Percentiles rank a stretch among this genome's conserved stretches.
Conservation (phyloP, 2,888 invertebrate genomes). For the Mellilla xanthometata region DNA sequence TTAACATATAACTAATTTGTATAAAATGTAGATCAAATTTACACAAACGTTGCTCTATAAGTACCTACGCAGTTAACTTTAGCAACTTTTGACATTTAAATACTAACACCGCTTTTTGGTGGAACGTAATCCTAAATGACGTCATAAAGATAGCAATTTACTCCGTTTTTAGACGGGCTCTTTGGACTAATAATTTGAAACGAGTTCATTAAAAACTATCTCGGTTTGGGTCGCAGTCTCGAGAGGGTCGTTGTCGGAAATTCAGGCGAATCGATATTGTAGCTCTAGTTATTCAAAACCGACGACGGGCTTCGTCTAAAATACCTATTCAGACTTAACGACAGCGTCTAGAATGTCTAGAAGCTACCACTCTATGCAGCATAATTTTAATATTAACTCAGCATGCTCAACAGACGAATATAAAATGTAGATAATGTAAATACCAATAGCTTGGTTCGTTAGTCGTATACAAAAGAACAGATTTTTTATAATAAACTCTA, state of each 20-base stretch:
- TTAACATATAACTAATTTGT: too few relatives aligned
- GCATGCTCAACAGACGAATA: conserved; percentile 3
- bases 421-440: background rate
- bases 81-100: background rate
- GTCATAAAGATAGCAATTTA: conserved; percentile 7
- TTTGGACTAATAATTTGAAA: conserved; percentile 14
- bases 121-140: background rate
- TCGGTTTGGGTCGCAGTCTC: conserved; percentile 25
- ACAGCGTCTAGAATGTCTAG: background rate
- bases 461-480: too few relatives aligned
- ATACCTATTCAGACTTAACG: conserved; percentile 6
- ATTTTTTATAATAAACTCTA: too few relatives aligned
- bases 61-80: too few relatives aligned
- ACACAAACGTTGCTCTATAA: too few relatives aligned
- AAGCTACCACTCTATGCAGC: background rate
- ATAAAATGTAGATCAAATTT: too few relatives aligned
- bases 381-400: conserved; percentile 8
- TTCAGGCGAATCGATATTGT: conserved; percentile 15
- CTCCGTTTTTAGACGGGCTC: conserved; percentile 6
- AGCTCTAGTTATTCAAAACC: conserved; percentile 11
- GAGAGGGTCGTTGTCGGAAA: conserved; percentile 12
- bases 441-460: background rate
- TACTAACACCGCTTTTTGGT: conserved; percentile 3
- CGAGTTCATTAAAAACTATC: conserved; percentile 29
- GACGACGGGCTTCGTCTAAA: background rate